Conservation (phyloP, 2,888 invertebrate species). For the Orchesella flavescens region DNA sequence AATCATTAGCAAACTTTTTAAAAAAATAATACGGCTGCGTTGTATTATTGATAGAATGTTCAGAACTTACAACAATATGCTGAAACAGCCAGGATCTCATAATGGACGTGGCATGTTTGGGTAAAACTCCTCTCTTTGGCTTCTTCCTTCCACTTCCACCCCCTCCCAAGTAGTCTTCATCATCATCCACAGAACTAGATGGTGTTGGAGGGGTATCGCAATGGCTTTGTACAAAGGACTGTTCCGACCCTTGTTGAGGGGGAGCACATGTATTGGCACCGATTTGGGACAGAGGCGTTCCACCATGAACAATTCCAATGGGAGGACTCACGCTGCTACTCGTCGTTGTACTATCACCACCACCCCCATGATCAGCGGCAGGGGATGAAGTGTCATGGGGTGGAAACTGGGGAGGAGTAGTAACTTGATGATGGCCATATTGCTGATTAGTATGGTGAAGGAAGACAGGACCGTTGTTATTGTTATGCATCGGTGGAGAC, state of each 20-base stretch:
- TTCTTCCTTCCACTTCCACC: conserved; percentile 75
- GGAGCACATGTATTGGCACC: conserved; percentile 83
- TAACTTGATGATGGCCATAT: conserved; percentile 67
- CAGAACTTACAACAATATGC: conserved; percentile 86
- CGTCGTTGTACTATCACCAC: conserved; percentile 51
- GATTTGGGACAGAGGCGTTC: conserved; percentile 90
- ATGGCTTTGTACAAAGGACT: conserved; percentile 53
- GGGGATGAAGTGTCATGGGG: conserved; percentile 25
- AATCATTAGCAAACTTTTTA: conserved; percentile 56
- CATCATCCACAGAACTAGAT: conserved; percentile 78
- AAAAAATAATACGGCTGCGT: background rate
- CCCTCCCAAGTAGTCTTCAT: conserved; percentile 76
- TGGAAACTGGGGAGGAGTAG: conserved; percentile 68
- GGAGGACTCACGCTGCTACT: conserved; percentile 56
- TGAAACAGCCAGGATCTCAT: conserved; percentile 98
- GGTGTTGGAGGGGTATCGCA: conserved; percentile 78
- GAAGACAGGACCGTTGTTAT: conserved; percentile 57
- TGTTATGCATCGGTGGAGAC: conserved; percentile 71
- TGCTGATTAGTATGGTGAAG: conserved; percentile 55
- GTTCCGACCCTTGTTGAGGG: conserved; percentile 75
- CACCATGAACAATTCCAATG: conserved; percentile 80
- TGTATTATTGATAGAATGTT: background rate
- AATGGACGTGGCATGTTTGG: conserved; percentile 95
- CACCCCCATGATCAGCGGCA: conserved; percentile 55
- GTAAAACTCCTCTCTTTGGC: conserved; percentile 83